Base-by-base conservation (phyloP, 2,113 vertebrate species). In the Chascanopsetta lugubris region DNA sequence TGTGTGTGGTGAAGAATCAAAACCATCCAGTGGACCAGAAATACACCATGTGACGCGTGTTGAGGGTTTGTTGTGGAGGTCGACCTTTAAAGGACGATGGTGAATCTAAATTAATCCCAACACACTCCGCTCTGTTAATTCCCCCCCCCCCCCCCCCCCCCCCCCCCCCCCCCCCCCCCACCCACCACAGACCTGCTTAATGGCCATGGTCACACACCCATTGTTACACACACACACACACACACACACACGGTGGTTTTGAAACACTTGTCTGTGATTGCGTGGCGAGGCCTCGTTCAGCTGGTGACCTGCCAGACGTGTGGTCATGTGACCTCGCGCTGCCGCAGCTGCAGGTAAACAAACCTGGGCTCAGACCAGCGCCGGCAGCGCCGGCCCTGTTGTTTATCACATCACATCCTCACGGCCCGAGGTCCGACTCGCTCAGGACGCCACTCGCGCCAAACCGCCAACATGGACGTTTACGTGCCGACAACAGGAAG, bases 1-100 rank as follows among this genome's bases (percentile, higher is more conserved):
- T 30, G 32, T 7, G 6, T 22, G 26, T 36, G 47, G n/a, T 6
- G 9, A 56, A n/a, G 24, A 68, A 60, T 68, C 49, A 17, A 71
- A 78, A 77, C 60, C 55, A 29, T 11, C 38, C 63, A 36, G 49
- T 42, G 40, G 21, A 61, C 71, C 72, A 56, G 48, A 80, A 82
- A 79, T 84, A 77, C 68, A 68, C 45, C 6, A 12, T 5, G 34
- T 47, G 66, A 53, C 83, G 43, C 21, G 18, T 62, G 47, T 54
- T 22, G 12, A 49, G 22, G 8, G 5, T 26, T n/a, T n/a, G n/a
- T n/a, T n/a, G n/a, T n/a, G n/a, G n/a, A n/a, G n/a, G n/a, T 50
- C 8, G 15, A 34, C 63, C 50, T 65, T 57, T 46, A 25, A 48
- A 10, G 10, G 45, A 47, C 13, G 13, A 18, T 56, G 25, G 8